A percentile compares a stretch with the other conserved stretches of the same genome.
Evolutionary conservation across 2,797 vertebrate genomes (phyloP).

Genomic region (Gouania willdenowi): DNA sequence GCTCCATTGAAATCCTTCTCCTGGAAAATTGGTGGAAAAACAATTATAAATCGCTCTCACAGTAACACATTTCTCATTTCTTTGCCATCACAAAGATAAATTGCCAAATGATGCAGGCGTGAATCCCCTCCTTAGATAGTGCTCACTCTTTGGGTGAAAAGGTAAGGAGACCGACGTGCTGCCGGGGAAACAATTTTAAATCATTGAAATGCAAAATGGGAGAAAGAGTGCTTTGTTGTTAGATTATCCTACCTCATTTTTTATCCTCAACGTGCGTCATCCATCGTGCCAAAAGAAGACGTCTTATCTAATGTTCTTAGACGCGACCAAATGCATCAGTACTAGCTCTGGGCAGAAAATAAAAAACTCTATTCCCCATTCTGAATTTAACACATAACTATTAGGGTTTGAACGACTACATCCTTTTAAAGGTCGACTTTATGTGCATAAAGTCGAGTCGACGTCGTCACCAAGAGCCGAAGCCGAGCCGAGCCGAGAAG

Average conservation of each 20-base stretch:
- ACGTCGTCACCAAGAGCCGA: too few species aligned
- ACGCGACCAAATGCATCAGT: neutral
- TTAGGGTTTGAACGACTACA: too few species aligned
- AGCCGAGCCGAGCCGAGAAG: too few species aligned
- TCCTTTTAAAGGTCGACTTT: too few species aligned
- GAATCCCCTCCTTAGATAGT: constrained; percentile 12
- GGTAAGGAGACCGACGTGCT: constrained; percentile 4
- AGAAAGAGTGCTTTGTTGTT: constrained; percentile 17
- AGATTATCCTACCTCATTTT: constrained; percentile 7
- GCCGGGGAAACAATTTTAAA: constrained; percentile 35
- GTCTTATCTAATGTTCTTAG: neutral
- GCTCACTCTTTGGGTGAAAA: constrained; percentile 11
- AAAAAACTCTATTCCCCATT: too few species aligned
- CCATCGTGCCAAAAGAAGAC: too few species aligned
- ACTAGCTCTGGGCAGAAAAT: neutral
- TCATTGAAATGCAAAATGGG: constrained; percentile 50
- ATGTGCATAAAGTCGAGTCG: too few species aligned
- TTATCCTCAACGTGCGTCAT: constrained; percentile 26
- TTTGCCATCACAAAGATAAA: constrained; percentile 40
- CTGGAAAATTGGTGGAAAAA: constrained; percentile 24
- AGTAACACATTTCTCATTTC: constrained; percentile 35
- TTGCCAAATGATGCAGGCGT: constrained; percentile 18
- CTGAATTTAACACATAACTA: too few species aligned
- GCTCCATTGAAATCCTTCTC: constrained; percentile 16
- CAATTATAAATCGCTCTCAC: constrained; percentile 43